These are phyloP conservation scores for Meleagris gallopavo DNA, from an alignment of 2,113 vertebrate genomes.

Conservation along the genomic window DNA sequence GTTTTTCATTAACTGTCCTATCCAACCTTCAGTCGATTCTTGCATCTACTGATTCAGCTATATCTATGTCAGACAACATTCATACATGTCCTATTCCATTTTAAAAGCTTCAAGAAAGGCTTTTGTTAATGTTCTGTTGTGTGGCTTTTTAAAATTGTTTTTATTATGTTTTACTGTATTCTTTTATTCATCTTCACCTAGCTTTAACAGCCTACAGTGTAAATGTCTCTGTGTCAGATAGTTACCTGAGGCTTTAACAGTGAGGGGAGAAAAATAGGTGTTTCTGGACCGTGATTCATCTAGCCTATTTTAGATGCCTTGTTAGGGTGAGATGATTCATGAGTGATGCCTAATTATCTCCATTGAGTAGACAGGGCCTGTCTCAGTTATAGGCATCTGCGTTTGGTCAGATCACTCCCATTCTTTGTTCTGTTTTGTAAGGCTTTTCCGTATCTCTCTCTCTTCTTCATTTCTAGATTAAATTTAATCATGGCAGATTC, in stretches of 20 bases:
- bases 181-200: not conserved
- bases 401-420: slow-evolving; percentile 8
- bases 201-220: not conserved
- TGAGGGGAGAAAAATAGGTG: not conserved
- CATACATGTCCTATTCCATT: not conserved
- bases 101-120: not conserved
- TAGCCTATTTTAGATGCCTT: slow-evolving; percentile 40
- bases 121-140: not conserved
- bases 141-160: not conserved
- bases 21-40: not conserved
- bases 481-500: not conserved
- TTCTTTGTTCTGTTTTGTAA: slow-evolving; percentile 29
- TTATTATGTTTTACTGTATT: not conserved
- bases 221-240: not conserved
- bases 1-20: not conserved
- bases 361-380: slow-evolving; percentile 1
- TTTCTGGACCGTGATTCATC: slow-evolving; percentile 55
- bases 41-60: not conserved
- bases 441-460: not conserved
- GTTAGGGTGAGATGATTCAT: slow-evolving; percentile 51
- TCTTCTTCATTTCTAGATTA: not conserved
- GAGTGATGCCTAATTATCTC: not conserved
- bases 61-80: not conserved
- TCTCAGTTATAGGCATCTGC: slow-evolving; percentile 16
- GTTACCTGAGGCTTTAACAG: not conserved